Evolutionary conservation across 2,888 invertebrate species (phyloP), one percentile per base, ranked within the genome.

Genomic region (Ophraella communa): DNA sequence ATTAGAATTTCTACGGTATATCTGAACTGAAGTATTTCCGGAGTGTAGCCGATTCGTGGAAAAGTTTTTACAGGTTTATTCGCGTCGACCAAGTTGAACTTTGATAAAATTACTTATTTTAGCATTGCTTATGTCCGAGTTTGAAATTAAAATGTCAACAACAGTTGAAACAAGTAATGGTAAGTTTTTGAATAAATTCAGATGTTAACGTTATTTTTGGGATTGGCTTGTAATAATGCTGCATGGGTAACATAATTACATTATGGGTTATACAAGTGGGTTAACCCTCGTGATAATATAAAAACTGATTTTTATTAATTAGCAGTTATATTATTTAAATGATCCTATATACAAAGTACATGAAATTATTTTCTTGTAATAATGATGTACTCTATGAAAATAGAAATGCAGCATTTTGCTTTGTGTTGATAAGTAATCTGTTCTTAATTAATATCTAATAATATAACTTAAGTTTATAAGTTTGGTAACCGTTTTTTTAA

Each of bases 1-100:
- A 39, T 39, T 39, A 14, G 39, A 14, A 14, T 14, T 39, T 7
- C 14, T 1, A 8, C 3, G 8, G 30, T 10, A 56, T 24, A 45
- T 1, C 44, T 44, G 0, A 23, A 21, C 23, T 21, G 7, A 11
- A 66, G 65, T 59, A 70, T 73, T 72, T 73, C 73, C 73, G 66
- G 57, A 57, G 65, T 44, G 64, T 62, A 65, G 65, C 65, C n/a
- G n/a, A n/a, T 72, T 71, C 72, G 72, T 72, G 69, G 74, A 71
- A 75, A 1, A 49, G 60, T 53, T 55, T 35, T 59, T 60, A 66
- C 76, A 76, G 71, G 76, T 76, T 69, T 55, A 63, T 71, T 66
- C 75, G 72, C 66, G 76, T 74, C 44, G 52, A n/a, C 17, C 2
- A 5, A 39, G 39, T 39, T 17, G 45, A 35, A 42, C 39, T 51